Conservation (phyloP, 2,113 vertebrate genomes). For the Alectura lathami region DNA sequence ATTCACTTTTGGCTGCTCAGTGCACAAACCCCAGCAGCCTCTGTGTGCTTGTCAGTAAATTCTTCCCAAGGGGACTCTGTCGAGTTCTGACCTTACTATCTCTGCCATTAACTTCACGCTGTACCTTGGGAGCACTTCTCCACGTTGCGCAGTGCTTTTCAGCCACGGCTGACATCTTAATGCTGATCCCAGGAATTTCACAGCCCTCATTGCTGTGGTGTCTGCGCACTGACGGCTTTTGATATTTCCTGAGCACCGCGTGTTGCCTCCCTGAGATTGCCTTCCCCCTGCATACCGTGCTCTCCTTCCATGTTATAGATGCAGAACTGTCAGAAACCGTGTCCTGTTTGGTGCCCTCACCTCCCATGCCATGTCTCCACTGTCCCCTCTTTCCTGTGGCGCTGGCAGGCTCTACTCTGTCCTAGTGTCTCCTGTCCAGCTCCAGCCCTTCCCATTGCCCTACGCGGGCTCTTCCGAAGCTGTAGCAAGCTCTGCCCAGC, state of each 20-base stretch:
- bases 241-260: neutral
- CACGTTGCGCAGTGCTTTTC: neutral
- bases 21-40: neutral
- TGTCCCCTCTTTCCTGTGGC: neutral
- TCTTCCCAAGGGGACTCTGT: neutral
- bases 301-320: neutral
- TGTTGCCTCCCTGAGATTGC: fast-evolving
- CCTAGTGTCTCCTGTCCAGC: neutral
- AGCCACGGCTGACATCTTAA: neutral
- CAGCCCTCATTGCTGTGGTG: fast-evolving
- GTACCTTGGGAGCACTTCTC: neutral
- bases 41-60: neutral
- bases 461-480: neutral
- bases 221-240: neutral
- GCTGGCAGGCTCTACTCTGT: neutral
- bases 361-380: neutral
- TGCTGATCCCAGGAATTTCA: neutral
- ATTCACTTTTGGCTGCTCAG: neutral
- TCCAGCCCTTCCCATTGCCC: neutral
- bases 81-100: neutral
- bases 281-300: neutral
- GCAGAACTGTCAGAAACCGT: neutral
- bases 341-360: neutral
- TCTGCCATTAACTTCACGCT: neutral
- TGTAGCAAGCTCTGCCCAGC: neutral